Percentiles rank a stretch among this genome's conserved stretches.
These are phyloP conservation scores for Eupsittula cactorum DNA, from an alignment of 2,113 vertebrate genomes.

Conservation along the genomic window DNA sequence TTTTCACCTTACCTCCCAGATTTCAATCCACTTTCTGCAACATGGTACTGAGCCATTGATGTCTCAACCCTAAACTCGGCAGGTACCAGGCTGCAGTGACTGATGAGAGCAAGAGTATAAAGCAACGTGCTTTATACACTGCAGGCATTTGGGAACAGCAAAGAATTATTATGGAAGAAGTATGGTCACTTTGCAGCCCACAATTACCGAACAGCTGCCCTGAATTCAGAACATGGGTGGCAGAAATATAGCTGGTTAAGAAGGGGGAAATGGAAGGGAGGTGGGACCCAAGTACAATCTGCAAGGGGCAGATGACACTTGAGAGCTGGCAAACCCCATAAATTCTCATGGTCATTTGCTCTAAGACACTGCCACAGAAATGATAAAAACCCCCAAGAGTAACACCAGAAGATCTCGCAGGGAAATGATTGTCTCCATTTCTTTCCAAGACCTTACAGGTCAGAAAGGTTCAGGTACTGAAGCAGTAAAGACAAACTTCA, in stretches of 20 bases:
- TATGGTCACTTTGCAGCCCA: neutral
- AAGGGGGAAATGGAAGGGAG: neutral
- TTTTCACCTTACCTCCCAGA: neutral
- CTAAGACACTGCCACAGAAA: neutral
- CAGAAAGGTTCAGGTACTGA: neutral
- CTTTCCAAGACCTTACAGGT: neutral
- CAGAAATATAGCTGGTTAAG: neutral
- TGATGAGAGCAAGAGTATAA: neutral
- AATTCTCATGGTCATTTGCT: neutral
- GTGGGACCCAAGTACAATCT: neutral
- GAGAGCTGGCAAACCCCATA: neutral
- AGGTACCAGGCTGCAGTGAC: neutral
- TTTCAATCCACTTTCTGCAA: neutral
- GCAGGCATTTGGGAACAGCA: neutral
- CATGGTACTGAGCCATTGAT: neutral
- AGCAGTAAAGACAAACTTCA: neutral
- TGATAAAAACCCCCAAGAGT: rapidly evolving
- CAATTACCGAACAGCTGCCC: neutral
- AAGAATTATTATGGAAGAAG: neutral
- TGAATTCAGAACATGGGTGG: neutral
- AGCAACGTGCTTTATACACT: neutral
- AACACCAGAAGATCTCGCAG: neutral
- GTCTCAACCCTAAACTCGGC: neutral
- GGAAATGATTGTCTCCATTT: neutral
- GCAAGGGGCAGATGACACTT: neutral